These are phyloP conservation scores for Symphodus melops DNA, from an alignment of 2,113 vertebrate genomes.

Conservation along the genomic window DNA sequence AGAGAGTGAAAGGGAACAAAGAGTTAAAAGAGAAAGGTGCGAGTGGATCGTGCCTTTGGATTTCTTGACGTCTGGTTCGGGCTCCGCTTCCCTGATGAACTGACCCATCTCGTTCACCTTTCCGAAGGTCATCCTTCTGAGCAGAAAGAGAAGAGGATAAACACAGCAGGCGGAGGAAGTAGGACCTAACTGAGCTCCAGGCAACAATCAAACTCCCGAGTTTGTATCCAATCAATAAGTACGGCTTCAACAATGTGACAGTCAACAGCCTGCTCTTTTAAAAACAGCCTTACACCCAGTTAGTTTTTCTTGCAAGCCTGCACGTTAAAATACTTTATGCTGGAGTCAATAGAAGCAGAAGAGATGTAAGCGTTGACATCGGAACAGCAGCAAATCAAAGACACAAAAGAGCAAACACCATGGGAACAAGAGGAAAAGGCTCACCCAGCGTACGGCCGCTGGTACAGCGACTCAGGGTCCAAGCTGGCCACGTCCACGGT, in stretches of 20 bases:
- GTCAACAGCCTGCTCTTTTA: slow-evolving; percentile 26
- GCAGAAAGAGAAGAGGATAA: slow-evolving; percentile 53
- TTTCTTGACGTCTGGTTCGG: slow-evolving; percentile 98
- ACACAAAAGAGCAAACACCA: neutral
- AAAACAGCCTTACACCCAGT: slow-evolving; percentile 7
- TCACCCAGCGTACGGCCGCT: slow-evolving; percentile 97
- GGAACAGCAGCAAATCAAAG: neutral
- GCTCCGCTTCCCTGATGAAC: slow-evolving; percentile 97
- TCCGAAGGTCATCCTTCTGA: slow-evolving; percentile 97
- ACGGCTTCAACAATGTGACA: slow-evolving; percentile 16
- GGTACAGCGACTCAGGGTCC: slow-evolving; percentile 97
- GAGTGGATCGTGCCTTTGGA: slow-evolving; percentile 88
- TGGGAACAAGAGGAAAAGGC: slow-evolving; percentile 42
- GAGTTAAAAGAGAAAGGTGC: neutral
- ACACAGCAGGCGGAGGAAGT: slow-evolving; percentile 18
- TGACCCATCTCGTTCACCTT: slow-evolving; percentile 97
- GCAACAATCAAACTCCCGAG: neutral
- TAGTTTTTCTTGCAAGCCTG: slow-evolving; percentile 15
- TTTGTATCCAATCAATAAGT: neutral
- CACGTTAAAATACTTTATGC: slow-evolving; percentile 22
- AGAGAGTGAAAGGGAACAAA: slow-evolving; percentile 18
- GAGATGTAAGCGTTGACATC: neutral
- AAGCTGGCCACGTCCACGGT: slow-evolving; percentile 95
- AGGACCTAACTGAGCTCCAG: slow-evolving; percentile 22
- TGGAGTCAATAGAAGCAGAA: slow-evolving; percentile 26